A percentile compares a stretch with the other conserved stretches of the same genome.
These are phyloP conservation scores for Oasisia sp. DNA, from an alignment of 2,888 invertebrate species.

Conservation along the genomic window DNA sequence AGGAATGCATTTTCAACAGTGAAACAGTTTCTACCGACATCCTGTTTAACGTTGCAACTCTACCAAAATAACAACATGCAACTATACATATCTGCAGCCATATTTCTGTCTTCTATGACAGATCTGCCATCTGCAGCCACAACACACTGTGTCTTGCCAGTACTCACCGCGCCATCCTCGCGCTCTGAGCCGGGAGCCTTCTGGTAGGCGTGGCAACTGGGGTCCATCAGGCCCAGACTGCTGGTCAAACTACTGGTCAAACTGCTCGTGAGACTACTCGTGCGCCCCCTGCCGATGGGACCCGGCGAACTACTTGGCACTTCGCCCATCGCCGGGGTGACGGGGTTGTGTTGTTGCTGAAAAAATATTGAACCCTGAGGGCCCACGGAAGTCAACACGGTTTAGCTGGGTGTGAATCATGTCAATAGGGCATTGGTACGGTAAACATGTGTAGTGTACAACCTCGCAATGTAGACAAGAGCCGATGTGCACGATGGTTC, in stretches of 20 bases:
- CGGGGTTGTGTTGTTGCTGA: conserved; percentile 10
- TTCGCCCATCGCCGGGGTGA: not conserved
- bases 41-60: not conserved
- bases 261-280: conserved; percentile 57
- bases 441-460: not conserved
- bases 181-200: conserved; percentile 66
- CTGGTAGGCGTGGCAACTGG: conserved; percentile 49
- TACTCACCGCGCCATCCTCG: conserved; percentile 53
- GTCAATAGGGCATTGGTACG: not conserved
- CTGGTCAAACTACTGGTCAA: not conserved
- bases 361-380: conserved; percentile 13
- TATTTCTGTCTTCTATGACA: too few species aligned
- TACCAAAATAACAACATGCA: too few species aligned
- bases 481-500: not conserved
- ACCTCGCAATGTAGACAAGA: not conserved
- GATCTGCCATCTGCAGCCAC: too few species aligned
- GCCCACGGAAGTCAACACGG: not conserved
- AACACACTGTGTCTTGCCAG: not conserved
- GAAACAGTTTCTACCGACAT: not conserved
- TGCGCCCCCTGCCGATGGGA: conserved; percentile 66
- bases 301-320: conserved; percentile 47
- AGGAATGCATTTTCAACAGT: not conserved
- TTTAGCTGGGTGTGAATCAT: not conserved
- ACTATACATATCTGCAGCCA: not conserved
- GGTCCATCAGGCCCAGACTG: conserved; percentile 28